Evolutionary conservation across 1,140 invertebrate genomes (phyloP).

Genomic region (Trachymyrmex septentrionalis): DNA sequence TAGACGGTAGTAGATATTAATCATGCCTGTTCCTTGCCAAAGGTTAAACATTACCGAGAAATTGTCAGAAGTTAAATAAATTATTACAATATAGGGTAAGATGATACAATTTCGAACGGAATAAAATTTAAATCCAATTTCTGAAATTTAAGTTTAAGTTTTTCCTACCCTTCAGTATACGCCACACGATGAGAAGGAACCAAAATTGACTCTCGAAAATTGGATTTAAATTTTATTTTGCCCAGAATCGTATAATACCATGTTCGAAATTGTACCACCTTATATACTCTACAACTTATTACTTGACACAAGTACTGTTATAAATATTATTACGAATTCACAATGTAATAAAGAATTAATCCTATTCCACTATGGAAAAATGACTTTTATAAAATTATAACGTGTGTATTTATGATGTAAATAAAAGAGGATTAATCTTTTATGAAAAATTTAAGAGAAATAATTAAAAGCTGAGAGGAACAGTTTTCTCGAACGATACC

Average conservation of each 20-base stretch:
- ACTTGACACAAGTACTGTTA: neutral
- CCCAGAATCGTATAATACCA: too few relatives aligned
- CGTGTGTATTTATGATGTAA: neutral
- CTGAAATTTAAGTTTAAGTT: too few relatives aligned
- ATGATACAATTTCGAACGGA: too few relatives aligned
- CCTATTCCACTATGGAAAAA: neutral
- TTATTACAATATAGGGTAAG: neutral
- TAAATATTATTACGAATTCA: neutral
- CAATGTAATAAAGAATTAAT: slow-evolving; percentile 10
- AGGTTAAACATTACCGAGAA: neutral
- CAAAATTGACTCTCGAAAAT: too few relatives aligned
- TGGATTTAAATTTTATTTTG: too few relatives aligned
- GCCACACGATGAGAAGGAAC: too few relatives aligned
- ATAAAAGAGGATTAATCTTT: slow-evolving; percentile 5
- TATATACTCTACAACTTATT: neutral
- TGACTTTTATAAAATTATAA: neutral
- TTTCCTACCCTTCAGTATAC: too few relatives aligned
- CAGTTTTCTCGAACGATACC: neutral
- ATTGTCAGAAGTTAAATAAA: neutral
- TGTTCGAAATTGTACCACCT: too few relatives aligned
- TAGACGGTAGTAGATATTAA: slow-evolving; percentile 9
- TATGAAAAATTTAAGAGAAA: slow-evolving; percentile 8
- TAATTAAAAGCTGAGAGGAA: slow-evolving; percentile 5
- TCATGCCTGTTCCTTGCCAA: neutral
- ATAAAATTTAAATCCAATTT: too few relatives aligned